These are phyloP conservation scores for Alauda arvensis DNA, from an alignment of 2,797 vertebrate species.

Conservation along the genomic window DNA sequence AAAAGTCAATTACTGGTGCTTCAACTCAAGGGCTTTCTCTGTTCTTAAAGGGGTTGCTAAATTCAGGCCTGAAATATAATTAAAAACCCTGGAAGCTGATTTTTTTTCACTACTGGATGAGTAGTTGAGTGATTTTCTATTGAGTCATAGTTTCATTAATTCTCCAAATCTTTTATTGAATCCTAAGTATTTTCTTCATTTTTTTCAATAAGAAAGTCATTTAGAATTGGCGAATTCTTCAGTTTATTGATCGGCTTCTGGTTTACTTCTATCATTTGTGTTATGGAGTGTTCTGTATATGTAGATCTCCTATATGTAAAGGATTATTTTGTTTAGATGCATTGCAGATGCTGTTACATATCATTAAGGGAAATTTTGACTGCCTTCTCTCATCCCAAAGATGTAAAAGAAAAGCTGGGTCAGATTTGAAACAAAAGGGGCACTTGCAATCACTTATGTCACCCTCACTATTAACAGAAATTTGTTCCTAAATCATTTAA, in stretches of 20 bases:
- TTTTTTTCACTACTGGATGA: conserved; percentile 22
- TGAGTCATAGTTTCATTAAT: conserved; percentile 14
- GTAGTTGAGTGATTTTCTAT: conserved; percentile 26
- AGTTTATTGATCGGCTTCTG: background rate
- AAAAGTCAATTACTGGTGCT: conserved; percentile 52
- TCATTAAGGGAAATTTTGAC: background rate
- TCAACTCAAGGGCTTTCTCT: conserved; percentile 42
- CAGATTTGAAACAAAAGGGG: background rate
- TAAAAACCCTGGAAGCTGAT: conserved; percentile 33
- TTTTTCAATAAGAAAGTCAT: background rate
- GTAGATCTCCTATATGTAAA: background rate
- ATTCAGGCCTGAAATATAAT: conserved; percentile 39
- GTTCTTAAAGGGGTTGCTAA: conserved; percentile 29
- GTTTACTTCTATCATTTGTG: background rate
- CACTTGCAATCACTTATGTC: background rate
- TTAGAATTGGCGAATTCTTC: background rate
- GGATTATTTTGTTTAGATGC: background rate
- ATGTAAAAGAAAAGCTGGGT: background rate
- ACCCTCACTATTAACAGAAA: background rate
- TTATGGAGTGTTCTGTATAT: background rate
- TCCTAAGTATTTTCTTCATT: conserved; percentile 14
- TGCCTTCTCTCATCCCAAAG: background rate
- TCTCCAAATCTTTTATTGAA: background rate
- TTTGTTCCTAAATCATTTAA: background rate
- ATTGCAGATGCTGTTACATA: background rate